These are phyloP conservation scores for Chionis minor DNA, from an alignment of 2,113 vertebrate species.

Conservation along the genomic window DNA sequence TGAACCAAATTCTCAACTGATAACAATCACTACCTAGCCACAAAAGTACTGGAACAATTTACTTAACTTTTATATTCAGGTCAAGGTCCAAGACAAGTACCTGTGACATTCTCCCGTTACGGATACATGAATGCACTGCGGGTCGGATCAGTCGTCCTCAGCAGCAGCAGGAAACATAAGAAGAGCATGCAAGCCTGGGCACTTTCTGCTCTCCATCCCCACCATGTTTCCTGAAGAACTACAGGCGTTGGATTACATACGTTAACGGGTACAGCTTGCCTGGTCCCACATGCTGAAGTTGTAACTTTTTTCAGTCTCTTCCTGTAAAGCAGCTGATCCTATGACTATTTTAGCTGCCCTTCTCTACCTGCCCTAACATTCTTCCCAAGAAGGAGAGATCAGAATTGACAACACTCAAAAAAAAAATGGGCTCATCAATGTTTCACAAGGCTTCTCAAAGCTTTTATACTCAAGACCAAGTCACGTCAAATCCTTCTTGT, in stretches of 20 bases:
- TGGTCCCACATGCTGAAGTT: not conserved
- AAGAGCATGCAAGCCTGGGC: not conserved
- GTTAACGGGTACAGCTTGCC: not conserved
- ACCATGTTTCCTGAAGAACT: not conserved
- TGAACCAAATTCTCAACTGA: not conserved
- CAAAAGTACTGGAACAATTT: not conserved
- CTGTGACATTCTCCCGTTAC: not conserved
- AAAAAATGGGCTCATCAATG: not conserved
- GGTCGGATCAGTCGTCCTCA: not conserved
- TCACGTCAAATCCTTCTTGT: not conserved
- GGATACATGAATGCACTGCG: not conserved
- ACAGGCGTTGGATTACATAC: rapidly evolving
- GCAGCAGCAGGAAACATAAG: not conserved
- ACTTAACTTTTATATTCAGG: not conserved
- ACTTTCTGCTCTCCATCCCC: not conserved
- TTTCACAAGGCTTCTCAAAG: not conserved
- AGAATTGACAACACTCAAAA: not conserved
- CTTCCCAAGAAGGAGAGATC: not conserved
- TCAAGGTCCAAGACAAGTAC: not conserved
- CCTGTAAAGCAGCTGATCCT: not conserved
- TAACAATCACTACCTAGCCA: not conserved
- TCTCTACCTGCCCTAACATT: not conserved
- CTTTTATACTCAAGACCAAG: not conserved
- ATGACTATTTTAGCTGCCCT: not conserved
- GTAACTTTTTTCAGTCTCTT: not conserved